phyloP scores from a whole-genome alignment of 1,140 invertebrate genomes.

The Idris sp. region DNA sequence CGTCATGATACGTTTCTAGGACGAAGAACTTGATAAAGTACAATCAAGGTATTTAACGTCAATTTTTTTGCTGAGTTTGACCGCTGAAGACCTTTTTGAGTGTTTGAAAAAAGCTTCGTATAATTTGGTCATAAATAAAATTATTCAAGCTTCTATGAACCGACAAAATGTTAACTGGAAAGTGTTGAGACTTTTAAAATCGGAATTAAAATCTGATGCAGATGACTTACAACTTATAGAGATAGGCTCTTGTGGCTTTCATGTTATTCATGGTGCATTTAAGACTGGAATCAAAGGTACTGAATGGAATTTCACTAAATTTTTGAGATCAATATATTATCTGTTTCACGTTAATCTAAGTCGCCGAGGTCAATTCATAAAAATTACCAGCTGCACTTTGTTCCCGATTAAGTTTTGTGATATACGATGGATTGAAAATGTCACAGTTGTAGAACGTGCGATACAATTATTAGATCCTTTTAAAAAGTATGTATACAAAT shows the following conservation, averaged over 20 bases:
- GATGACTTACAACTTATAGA: slow-evolving; percentile 25
- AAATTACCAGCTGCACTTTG: slow-evolving; percentile 7
- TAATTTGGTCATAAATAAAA: slow-evolving; percentile 15
- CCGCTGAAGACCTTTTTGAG: slow-evolving; percentile 1
- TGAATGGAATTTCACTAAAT: slow-evolving; percentile 28
- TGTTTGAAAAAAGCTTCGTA: slow-evolving; percentile 6
- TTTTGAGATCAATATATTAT: slow-evolving; percentile 48
- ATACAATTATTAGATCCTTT: neutral
- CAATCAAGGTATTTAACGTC: slow-evolving; percentile 21
- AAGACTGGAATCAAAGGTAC: slow-evolving; percentile 41
- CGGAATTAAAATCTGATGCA: slow-evolving; percentile 8
- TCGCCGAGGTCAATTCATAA: slow-evolving; percentile 20
- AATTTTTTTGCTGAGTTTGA: slow-evolving; percentile 9
- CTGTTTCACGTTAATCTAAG: slow-evolving; percentile 51
- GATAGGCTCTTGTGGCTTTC: slow-evolving; percentile 51
- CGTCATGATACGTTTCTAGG: neutral
- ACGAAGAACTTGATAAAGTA: neutral
- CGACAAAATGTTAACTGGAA: slow-evolving; percentile 42
- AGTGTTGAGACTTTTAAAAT: slow-evolving; percentile 13
- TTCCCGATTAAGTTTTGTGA: slow-evolving; percentile 29
- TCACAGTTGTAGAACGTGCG: slow-evolving; percentile 15
- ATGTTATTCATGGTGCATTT: slow-evolving; percentile 45
- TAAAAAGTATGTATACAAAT: slow-evolving; percentile 8
- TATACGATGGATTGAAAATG: slow-evolving; percentile 20
- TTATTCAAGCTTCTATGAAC: slow-evolving; percentile 47